phyloP scores from a whole-genome alignment of 2,888 invertebrate species.

The Empis livida region DNA sequence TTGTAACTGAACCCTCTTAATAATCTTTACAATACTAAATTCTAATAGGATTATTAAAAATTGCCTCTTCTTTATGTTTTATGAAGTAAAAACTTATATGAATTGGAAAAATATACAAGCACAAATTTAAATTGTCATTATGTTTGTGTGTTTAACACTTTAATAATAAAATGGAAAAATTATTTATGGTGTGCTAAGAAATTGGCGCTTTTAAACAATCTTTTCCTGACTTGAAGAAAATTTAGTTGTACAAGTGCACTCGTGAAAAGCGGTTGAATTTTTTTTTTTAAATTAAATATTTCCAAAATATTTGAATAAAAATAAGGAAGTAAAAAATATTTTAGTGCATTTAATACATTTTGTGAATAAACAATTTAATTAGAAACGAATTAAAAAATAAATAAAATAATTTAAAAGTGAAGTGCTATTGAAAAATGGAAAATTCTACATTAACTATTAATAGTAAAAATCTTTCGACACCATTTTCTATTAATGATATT shows the following conservation, averaged over 20 bases:
- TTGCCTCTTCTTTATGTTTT: no score
- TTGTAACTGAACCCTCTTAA: no score
- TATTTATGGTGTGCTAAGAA: no score
- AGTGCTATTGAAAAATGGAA: background rate
- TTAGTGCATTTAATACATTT: background rate
- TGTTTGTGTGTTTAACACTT: no score
- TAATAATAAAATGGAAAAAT: no score
- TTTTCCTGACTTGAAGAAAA: background rate
- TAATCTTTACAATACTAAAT: no score
- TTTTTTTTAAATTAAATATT: no score
- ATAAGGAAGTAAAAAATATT: no score
- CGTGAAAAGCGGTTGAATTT: background rate
- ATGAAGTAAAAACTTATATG: no score
- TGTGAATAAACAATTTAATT: background rate
- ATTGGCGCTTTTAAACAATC: background rate
- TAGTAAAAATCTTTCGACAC: conserved; percentile 40
- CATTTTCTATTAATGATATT: conserved; percentile 63
- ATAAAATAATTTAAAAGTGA: background rate
- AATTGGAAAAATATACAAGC: no score
- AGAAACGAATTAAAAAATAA: background rate
- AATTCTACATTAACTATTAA: conserved; percentile 10
- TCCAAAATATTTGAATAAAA: background rate
- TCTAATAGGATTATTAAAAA: no score
- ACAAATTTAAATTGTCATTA: no score
- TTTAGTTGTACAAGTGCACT: background rate